Percentiles rank a stretch among this genome's conserved stretches.
phyloP scores from a whole-genome alignment of 2,888 invertebrate species.

The Eupithecia pulchellata region DNA sequence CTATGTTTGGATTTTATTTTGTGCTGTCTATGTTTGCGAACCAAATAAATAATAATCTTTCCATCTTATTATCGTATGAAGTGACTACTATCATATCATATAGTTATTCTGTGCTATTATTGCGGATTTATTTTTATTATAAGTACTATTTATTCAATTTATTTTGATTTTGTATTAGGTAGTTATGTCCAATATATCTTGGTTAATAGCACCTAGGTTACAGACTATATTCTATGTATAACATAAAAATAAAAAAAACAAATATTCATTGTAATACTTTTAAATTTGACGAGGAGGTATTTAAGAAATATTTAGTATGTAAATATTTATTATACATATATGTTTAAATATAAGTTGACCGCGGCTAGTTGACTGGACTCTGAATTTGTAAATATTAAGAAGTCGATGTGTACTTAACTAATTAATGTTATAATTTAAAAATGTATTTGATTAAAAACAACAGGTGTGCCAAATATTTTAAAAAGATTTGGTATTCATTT shows the following conservation, averaged over 20 bases:
- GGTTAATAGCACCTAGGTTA: too few relatives aligned
- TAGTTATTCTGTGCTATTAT: too few relatives aligned
- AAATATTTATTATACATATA: too few relatives aligned
- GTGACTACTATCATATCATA: too few relatives aligned
- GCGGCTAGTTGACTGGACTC: neutral
- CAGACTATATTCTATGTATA: too few relatives aligned
- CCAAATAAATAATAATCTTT: too few relatives aligned
- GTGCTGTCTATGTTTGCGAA: too few relatives aligned
- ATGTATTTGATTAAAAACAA: neutral
- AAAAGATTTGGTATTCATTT: neutral
- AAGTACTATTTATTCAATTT: neutral
- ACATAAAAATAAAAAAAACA: conserved; percentile 27
- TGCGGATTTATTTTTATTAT: too few relatives aligned
- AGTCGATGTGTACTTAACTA: neutral
- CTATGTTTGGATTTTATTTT: too few relatives aligned
- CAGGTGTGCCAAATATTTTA: conserved; percentile 1
- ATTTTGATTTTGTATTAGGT: conserved; percentile 27
- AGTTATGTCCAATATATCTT: conserved; percentile 34
- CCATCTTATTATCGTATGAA: too few relatives aligned
- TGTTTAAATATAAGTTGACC: conserved; percentile 4
- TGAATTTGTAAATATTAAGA: neutral
- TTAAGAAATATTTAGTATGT: too few relatives aligned
- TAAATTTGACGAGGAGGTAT: too few relatives aligned
- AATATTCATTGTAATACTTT: neutral
- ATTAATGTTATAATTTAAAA: neutral